Evolutionary conservation across 2,888 invertebrate genomes (phyloP).

Genomic region (Nephrotoma guestfalica): DNA sequence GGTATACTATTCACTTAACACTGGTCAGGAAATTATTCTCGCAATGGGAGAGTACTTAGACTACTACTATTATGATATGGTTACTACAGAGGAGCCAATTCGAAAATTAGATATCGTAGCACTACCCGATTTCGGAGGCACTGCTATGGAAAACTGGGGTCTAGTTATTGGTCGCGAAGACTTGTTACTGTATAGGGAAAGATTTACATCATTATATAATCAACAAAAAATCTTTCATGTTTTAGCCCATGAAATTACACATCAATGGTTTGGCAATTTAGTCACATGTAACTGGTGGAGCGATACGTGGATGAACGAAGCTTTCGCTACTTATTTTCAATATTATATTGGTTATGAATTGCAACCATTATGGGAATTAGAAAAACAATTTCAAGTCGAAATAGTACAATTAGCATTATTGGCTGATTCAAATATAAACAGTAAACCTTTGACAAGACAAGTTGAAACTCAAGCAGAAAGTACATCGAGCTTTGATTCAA

Average conservation of each 20-base stretch:
- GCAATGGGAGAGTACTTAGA: constrained; percentile 50
- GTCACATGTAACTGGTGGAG: constrained; percentile 58
- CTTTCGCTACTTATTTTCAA: constrained; percentile 56
- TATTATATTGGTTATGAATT: constrained; percentile 26
- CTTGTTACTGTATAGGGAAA: constrained; percentile 47
- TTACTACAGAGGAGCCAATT: constrained; percentile 34
- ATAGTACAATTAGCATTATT: constrained; percentile 49
- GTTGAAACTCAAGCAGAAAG: constrained; percentile 43
- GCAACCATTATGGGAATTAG: constrained; percentile 44
- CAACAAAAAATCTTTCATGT: constrained; percentile 34
- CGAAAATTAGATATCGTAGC: constrained; percentile 80
- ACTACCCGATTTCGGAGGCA: constrained; percentile 67
- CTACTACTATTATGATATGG: constrained; percentile 42
- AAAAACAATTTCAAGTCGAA: constrained; percentile 52
- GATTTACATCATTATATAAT: constrained; percentile 39
- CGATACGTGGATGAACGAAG: constrained; percentile 59
- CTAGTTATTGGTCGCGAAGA: constrained; percentile 46
- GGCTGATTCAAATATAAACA: constrained; percentile 39
- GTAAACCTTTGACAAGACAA: constrained; percentile 43
- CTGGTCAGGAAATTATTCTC: constrained; percentile 45
- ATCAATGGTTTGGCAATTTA: constrained; percentile 71
- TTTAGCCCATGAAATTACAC: constrained; percentile 44
- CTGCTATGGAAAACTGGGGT: constrained; percentile 94
- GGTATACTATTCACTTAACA: constrained; percentile 55
- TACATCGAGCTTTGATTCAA: constrained; percentile 44